These are phyloP conservation scores for Nemapogon koenigi DNA, from an alignment of 2,888 invertebrate species.

Conservation along the genomic window DNA sequence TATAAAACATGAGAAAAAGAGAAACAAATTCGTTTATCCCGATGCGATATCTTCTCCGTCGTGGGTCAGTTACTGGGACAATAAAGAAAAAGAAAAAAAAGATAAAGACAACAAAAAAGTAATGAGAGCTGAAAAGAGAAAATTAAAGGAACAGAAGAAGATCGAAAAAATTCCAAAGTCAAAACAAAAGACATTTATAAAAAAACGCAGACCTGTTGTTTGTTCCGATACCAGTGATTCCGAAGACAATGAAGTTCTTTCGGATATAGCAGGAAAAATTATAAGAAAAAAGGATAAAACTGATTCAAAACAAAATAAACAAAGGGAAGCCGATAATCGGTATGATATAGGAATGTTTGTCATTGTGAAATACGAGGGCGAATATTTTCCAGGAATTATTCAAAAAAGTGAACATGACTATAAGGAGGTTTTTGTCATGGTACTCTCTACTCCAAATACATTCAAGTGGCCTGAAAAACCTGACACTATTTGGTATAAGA, in stretches of 20 bases:
- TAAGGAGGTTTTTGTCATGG: conserved; percentile 9
- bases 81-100: conserved; percentile 9
- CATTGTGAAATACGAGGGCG: conserved; percentile 12
- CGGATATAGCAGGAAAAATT: too few species aligned
- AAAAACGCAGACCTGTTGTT: background rate
- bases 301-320: too few species aligned
- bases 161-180: conserved; percentile 3
- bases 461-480: conserved; percentile 11
- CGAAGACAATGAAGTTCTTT: too few species aligned
- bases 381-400: conserved; percentile 10
- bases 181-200: conserved; percentile 3
- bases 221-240: too few species aligned
- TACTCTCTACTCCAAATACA: conserved; percentile 9
- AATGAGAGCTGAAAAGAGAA: conserved; percentile 9
- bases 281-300: too few species aligned
- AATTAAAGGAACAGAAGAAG: conserved; percentile 6
- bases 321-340: too few species aligned
- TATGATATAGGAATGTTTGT: conserved; percentile 1
- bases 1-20: conserved; percentile 6
- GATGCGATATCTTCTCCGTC: conserved; percentile 8
- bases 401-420: conserved; percentile 2
- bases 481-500: conserved; percentile 10
- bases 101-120: conserved; percentile 10
- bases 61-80: conserved; percentile 10
- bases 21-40: background rate